phyloP scores from a whole-genome alignment of 2,113 vertebrate genomes.

The Macroglossus sobrinus region DNA sequence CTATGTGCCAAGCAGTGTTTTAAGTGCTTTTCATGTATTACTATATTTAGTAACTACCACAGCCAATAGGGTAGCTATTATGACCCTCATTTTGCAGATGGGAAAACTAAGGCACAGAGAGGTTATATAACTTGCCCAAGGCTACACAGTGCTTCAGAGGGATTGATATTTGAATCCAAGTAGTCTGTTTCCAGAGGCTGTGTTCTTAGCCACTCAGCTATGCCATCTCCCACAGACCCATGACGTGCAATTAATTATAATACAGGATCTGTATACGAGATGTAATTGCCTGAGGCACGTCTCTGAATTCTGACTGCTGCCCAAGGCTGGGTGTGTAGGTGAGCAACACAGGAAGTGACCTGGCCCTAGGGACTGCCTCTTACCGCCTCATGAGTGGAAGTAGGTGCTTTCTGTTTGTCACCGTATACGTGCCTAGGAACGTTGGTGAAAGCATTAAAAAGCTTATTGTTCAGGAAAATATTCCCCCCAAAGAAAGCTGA shows the following conservation, averaged over 20 bases:
- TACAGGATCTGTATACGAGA: accelerated
- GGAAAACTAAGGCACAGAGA: not conserved
- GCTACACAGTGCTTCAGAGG: not conserved
- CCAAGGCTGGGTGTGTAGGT: not conserved
- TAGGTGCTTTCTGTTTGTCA: not conserved
- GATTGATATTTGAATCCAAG: not conserved
- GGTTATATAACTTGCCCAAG: not conserved
- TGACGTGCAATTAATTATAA: not conserved
- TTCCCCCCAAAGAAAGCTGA: conserved; percentile 20
- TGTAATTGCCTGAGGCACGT: not conserved
- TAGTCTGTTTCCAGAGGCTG: not conserved
- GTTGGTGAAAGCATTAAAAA: not conserved
- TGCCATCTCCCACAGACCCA: not conserved
- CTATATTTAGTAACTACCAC: not conserved
- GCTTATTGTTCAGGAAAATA: conserved; percentile 24
- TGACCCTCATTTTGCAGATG: not conserved
- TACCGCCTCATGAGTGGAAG: not conserved
- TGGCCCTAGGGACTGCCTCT: not conserved
- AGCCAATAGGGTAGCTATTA: not conserved
- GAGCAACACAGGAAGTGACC: not conserved
- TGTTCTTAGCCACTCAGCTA: too few species aligned
- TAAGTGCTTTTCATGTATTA: not conserved
- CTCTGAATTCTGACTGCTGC: not conserved
- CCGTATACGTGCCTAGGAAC: not conserved
- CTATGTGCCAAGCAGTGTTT: not conserved